These are phyloP conservation scores for Propithecus coquereli DNA, from an alignment of 2,113 vertebrate species.

Conservation along the genomic window DNA sequence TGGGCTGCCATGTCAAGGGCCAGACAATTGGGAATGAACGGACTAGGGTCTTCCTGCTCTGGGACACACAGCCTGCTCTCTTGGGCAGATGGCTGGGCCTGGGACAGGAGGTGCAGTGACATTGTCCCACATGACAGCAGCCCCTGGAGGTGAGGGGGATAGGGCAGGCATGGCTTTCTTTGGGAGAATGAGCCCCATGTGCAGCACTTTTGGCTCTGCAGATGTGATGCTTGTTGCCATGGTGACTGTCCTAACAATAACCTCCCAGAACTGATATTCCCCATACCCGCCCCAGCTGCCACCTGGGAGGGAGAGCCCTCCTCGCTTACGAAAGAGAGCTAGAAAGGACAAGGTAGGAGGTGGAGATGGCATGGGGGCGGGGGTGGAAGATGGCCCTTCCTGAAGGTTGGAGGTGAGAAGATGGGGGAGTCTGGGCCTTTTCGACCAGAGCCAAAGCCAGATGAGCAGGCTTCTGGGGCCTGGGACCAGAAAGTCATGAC, in stretches of 20 bases:
- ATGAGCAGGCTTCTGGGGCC: not conserved
- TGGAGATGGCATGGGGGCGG: not conserved
- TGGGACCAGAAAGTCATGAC: not conserved
- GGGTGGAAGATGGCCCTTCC: not conserved
- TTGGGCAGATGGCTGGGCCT: not conserved
- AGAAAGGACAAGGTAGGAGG: constrained; percentile 60
- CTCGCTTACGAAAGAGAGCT: constrained; percentile 22
- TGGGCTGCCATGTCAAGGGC: not conserved
- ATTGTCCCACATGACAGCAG: not conserved
- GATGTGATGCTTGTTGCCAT: constrained; percentile 74
- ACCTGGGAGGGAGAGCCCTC: constrained; percentile 70
- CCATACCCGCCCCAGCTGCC: constrained; percentile 73
- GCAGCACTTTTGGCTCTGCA: constrained; percentile 69
- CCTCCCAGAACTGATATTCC: constrained; percentile 69
- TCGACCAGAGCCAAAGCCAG: not conserved
- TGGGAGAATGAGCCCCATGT: constrained; percentile 59
- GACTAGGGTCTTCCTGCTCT: not conserved
- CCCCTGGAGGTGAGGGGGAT: not conserved
- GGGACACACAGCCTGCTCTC: not conserved
- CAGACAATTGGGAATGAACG: not conserved
- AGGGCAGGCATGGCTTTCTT: constrained; percentile 1
- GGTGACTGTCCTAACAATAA: constrained; percentile 77
- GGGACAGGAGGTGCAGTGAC: not conserved
- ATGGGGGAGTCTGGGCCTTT: not conserved
- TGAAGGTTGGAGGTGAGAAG: not conserved